These are phyloP conservation scores for Helobdella robusta DNA, from an alignment of 2,888 invertebrate genomes.

Conservation along the genomic window DNA sequence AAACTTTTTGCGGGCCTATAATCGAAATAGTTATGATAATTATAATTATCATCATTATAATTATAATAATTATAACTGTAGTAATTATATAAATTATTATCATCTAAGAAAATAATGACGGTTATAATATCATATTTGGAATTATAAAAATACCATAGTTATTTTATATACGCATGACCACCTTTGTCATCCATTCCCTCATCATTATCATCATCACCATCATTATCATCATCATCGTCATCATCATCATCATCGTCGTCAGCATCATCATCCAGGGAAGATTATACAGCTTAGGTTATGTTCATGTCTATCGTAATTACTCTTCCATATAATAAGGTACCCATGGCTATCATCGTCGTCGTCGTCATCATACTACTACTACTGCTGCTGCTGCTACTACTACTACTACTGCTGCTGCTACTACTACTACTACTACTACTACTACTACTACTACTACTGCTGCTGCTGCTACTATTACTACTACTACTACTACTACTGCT, in stretches of 20 bases:
- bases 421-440: constrained; percentile 31
- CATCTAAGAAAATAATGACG: no score
- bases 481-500: constrained; percentile 8
- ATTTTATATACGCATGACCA: no score
- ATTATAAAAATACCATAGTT: not conserved
- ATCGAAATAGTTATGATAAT: not conserved
- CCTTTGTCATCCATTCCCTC: no score
- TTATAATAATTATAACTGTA: not conserved
- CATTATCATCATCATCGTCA: no score
- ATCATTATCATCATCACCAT: no score
- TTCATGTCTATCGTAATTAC: no score
- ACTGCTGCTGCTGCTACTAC: constrained; percentile 32
- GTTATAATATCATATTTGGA: no score
- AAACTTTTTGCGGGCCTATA: constrained; percentile 19
- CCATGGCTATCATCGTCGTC: no score
- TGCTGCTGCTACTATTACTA: constrained; percentile 10
- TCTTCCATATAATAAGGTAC: no score
- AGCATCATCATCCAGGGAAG: no score
- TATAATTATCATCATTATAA: not conserved
- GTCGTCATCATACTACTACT: constrained; percentile 21
- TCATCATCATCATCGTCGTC: no score
- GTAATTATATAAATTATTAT: not conserved
- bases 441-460: constrained; percentile 30
- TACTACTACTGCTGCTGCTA: constrained; percentile 30
- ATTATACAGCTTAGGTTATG: no score